These are phyloP conservation scores for Lasioglossum morio DNA, from an alignment of 2,888 invertebrate genomes.

Conservation along the genomic window DNA sequence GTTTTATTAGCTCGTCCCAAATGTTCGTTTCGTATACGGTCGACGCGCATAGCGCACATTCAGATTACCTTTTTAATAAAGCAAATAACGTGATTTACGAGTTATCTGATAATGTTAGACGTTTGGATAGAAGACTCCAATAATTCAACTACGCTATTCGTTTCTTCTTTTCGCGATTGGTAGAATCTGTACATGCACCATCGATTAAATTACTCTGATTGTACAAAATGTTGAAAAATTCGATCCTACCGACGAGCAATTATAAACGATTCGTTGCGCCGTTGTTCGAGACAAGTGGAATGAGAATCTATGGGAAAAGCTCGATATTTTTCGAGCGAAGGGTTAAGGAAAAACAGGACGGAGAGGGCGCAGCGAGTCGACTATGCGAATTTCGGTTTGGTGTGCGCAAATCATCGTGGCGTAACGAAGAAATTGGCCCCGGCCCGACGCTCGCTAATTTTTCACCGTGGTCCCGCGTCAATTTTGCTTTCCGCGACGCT, in stretches of 20 bases:
- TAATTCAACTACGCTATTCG: too few species aligned
- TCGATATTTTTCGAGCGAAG: background rate
- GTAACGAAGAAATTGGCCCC: conserved; percentile 72
- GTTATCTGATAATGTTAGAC: too few species aligned
- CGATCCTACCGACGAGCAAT: background rate
- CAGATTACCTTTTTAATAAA: too few species aligned
- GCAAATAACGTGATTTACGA: too few species aligned
- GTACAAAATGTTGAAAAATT: background rate
- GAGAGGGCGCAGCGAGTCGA: background rate
- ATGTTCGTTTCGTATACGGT: too few species aligned
- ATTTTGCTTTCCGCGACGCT: conserved; percentile 68
- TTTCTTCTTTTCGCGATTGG: too few species aligned
- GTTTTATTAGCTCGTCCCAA: too few species aligned
- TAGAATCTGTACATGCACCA: too few species aligned
- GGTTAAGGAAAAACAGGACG: background rate
- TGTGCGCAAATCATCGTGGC: conserved; percentile 61
- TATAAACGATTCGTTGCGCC: background rate
- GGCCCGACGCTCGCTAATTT: conserved; percentile 61
- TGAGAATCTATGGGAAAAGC: background rate
- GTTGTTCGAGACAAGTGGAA: background rate
- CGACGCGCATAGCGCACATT: too few species aligned
- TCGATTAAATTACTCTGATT: background rate
- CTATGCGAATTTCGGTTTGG: conserved; percentile 22
- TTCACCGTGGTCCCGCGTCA: conserved; percentile 54
- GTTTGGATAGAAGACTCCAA: too few species aligned